phyloP scores from a whole-genome alignment of 2,113 vertebrate species.

The Brachirus orientalis region DNA sequence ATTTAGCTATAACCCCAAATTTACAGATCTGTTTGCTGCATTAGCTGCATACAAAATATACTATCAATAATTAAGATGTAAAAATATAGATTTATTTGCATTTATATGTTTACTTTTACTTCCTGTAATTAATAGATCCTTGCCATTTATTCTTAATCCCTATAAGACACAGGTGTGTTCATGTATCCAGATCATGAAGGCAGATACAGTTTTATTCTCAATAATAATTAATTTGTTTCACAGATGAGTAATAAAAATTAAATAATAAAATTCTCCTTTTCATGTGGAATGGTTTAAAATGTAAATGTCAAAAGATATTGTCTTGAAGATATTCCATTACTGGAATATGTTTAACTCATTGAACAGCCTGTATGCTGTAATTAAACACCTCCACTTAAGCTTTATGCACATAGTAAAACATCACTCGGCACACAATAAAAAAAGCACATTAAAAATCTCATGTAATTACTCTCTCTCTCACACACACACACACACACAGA shows the following conservation, averaged over 20 bases:
- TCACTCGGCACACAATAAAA: not conserved
- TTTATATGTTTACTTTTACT: not conserved
- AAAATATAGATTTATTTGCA: too few relatives aligned
- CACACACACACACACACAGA: conserved; percentile 32
- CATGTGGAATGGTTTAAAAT: too few relatives aligned
- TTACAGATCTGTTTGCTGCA: too few relatives aligned
- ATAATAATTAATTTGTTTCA: not conserved
- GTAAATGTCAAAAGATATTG: too few relatives aligned
- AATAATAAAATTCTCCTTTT: not conserved
- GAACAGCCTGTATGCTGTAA: not conserved
- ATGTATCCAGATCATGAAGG: not conserved
- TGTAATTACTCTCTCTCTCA: conserved; percentile 46
- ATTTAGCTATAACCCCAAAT: too few relatives aligned
- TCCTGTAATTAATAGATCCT: not conserved
- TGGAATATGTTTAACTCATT: not conserved
- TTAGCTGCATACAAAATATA: too few relatives aligned
- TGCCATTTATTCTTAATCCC: not conserved
- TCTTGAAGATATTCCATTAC: too few relatives aligned
- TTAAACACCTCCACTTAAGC: conserved; percentile 28
- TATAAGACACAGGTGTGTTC: not conserved
- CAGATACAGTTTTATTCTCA: conserved; percentile 1
- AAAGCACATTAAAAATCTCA: conserved; percentile 14
- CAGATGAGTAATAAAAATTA: not conserved
- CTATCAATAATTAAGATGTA: too few relatives aligned
- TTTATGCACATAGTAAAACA: conserved; percentile 14